These are phyloP conservation scores for Idaea biselata DNA, from an alignment of 2,888 invertebrate genomes.

Conservation along the genomic window DNA sequence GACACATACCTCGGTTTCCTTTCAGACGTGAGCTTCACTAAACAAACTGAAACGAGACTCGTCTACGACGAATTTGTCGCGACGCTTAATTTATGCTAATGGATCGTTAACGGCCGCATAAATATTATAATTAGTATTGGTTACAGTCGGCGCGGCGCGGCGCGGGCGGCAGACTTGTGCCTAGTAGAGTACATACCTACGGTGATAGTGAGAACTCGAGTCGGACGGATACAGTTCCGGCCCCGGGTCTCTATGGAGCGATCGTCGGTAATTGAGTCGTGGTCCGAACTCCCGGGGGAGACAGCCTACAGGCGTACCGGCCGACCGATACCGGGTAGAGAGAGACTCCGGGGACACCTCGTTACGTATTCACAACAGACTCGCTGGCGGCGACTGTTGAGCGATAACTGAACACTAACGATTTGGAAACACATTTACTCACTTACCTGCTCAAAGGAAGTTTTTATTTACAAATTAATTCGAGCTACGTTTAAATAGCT, in stretches of 20 bases:
- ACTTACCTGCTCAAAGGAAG: background rate
- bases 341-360: slow-evolving; percentile 14
- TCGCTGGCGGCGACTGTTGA: slow-evolving; percentile 24
- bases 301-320: no score
- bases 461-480: background rate
- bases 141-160: slow-evolving; percentile 24
- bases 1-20: slow-evolving; percentile 52
- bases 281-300: background rate
- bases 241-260: slow-evolving; percentile 2
- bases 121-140: slow-evolving; percentile 54
- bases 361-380: slow-evolving; percentile 29
- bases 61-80: slow-evolving; percentile 56
- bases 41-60: slow-evolving; percentile 48
- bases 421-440: slow-evolving; percentile 8
- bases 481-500: no score
- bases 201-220: slow-evolving; percentile 3
- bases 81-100: slow-evolving; percentile 68
- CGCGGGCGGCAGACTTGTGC: slow-evolving; percentile 9
- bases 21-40: slow-evolving; percentile 43
- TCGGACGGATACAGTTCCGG: background rate
- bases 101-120: slow-evolving; percentile 60
- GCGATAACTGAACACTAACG: slow-evolving; percentile 38
- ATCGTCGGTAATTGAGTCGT: slow-evolving; percentile 17
- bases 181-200: background rate
- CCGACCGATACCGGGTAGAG: background rate